Percentiles rank a stretch among this genome's conserved stretches.
Evolutionary conservation across 2,888 invertebrate genomes (phyloP).

Genomic region (Sphaeridia pumilis): DNA sequence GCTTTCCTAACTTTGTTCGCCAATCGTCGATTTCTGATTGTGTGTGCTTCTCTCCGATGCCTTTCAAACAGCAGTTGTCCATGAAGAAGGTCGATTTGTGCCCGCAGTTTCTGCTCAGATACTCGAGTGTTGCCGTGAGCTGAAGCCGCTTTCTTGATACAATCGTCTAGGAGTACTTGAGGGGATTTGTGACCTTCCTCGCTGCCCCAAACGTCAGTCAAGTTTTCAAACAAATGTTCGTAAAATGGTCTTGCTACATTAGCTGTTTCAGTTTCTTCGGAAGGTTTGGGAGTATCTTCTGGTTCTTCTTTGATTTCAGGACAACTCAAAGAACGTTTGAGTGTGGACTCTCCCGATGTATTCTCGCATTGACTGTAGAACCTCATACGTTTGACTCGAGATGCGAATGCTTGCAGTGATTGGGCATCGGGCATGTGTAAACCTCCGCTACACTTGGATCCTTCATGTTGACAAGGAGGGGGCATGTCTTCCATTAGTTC

Average conservation of each 20-base stretch:
- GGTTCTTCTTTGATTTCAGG: slow-evolving; percentile 42
- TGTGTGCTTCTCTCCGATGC: slow-evolving; percentile 79
- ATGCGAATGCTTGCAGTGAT: slow-evolving; percentile 44
- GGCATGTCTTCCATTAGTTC: slow-evolving; percentile 6
- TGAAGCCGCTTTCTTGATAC: slow-evolving; percentile 41
- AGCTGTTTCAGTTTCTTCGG: slow-evolving; percentile 3
- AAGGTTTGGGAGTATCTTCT: slow-evolving; percentile 4
- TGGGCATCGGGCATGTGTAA: slow-evolving; percentile 21
- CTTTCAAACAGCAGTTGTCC: slow-evolving; percentile 81
- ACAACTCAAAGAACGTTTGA: slow-evolving; percentile 54
- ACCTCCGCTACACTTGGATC: slow-evolving; percentile 6
- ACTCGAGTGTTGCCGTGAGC: slow-evolving; percentile 26
- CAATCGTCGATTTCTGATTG: slow-evolving; percentile 74
- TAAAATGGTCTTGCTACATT: slow-evolving; percentile 41
- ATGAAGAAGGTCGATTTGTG: slow-evolving; percentile 67
- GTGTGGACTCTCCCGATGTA: slow-evolving; percentile 21
- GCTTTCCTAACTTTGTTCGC: slow-evolving; percentile 63
- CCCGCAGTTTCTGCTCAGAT: slow-evolving; percentile 38
- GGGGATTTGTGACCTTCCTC: slow-evolving; percentile 41
- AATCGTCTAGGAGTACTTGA: slow-evolving; percentile 53
- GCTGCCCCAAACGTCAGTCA: slow-evolving; percentile 27
- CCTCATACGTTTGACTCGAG: slow-evolving; percentile 48
- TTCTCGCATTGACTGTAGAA: slow-evolving; percentile 52
- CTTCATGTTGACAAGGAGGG: slow-evolving; percentile 9
- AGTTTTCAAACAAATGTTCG: slow-evolving; percentile 60